Conservation (phyloP, 2,888 invertebrate genomes). For the Subacronicta megacephala region DNA sequence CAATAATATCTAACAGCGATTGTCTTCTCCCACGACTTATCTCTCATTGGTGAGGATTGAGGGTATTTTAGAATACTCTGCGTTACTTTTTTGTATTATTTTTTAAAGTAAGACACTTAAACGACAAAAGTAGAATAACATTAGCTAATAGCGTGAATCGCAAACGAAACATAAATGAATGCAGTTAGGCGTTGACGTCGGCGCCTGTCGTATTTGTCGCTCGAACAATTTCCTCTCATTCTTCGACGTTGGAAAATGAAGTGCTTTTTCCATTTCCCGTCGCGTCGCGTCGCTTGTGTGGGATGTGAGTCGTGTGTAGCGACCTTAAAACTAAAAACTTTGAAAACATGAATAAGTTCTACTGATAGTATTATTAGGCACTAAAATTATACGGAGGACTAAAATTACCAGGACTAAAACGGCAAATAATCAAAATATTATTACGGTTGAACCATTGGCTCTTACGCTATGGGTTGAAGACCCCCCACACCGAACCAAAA, state of each 20-base stretch:
- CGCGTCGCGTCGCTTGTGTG: slow-evolving; percentile 31
- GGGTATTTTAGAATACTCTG: no score
- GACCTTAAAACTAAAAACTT: slow-evolving; percentile 40
- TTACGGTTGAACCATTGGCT: no score
- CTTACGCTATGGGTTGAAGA: no score
- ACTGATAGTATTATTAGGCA: no score
- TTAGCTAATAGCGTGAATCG: slow-evolving; percentile 34
- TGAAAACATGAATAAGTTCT: slow-evolving; percentile 53
- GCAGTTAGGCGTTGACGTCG: slow-evolving; percentile 27
- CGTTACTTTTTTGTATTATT: no score
- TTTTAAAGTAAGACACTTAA: no score
- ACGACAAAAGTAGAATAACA: slow-evolving; percentile 17
- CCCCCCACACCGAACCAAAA: no score
- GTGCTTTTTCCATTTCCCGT: slow-evolving; percentile 63
- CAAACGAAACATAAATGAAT: slow-evolving; percentile 37
- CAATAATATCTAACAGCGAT: no score
- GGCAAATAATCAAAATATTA: no score
- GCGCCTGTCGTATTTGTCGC: slow-evolving; percentile 47
- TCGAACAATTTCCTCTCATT: slow-evolving; percentile 49
- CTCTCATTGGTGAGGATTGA: no score
- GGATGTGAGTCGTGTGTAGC: slow-evolving; percentile 29
- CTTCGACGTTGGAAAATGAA: slow-evolving; percentile 52
- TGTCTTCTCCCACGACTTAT: no score
- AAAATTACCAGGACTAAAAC: no score
- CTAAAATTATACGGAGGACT: slow-evolving; percentile 46